A percentile compares a stretch with the other conserved stretches of the same genome.
These are phyloP conservation scores for Dendrolimus punctatus DNA, from an alignment of 1,140 invertebrate species.

Conservation along the genomic window DNA sequence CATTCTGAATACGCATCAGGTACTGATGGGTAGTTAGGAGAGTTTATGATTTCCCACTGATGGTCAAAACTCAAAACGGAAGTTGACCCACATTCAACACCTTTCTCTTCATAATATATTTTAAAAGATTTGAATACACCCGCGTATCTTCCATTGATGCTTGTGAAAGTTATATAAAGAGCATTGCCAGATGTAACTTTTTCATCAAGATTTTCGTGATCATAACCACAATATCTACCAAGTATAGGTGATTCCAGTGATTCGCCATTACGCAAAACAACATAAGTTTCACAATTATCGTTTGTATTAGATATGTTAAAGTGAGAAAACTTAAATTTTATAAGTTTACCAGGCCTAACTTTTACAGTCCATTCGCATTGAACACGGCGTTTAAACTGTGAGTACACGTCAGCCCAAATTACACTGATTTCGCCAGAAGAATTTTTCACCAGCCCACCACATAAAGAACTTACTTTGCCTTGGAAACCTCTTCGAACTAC, in stretches of 20 bases:
- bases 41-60: conserved; percentile 72
- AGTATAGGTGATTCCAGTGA: conserved; percentile 80
- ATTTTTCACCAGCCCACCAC: conserved; percentile 74
- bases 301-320: conserved; percentile 73
- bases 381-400: conserved; percentile 9
- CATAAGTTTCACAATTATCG: conserved; percentile 74
- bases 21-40: conserved; percentile 86
- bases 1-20: conserved; percentile 86
- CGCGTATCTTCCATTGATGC: conserved; percentile 3
- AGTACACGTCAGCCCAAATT: conserved; percentile 26
- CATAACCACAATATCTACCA: conserved; percentile 78
- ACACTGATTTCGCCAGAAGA: conserved; percentile 49
- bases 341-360: conserved; percentile 79
- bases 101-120: conserved; percentile 74
- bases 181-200: conserved; percentile 79
- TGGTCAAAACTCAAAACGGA: conserved; percentile 57
- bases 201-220: conserved; percentile 58
- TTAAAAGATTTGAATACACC: conserved; percentile 51
- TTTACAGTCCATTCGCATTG: conserved; percentile 81
- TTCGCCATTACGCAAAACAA: conserved; percentile 81
- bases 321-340: conserved; percentile 75
- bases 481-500: conserved; percentile 37
- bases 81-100: conserved; percentile 76
- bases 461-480: conserved; percentile 47
- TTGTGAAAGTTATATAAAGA: conserved; percentile 53